phyloP scores from a whole-genome alignment of 2,888 invertebrate species.

The Mythimna ferrago region DNA sequence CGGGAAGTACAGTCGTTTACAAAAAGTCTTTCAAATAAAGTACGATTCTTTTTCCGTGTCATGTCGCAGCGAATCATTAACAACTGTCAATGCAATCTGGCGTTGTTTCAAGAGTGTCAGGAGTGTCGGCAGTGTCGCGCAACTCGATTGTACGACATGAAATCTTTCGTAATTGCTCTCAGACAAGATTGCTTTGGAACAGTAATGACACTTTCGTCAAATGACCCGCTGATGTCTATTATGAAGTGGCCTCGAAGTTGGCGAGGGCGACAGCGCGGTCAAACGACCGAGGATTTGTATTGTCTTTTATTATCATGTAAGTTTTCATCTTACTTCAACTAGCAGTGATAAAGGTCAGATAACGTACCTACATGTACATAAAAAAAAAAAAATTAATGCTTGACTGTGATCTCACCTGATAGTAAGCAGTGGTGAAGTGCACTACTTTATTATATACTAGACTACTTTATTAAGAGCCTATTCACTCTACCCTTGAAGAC shows the following conservation, averaged over 20 bases:
- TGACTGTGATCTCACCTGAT: too few relatives aligned
- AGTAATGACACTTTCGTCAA: conserved; percentile 56
- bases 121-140: conserved; percentile 30
- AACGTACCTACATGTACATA: too few relatives aligned
- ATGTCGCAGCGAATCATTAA: conserved; percentile 49
- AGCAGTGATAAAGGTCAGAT: not conserved
- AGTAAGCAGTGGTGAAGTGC: too few relatives aligned
- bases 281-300: not conserved
- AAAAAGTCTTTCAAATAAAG: conserved; percentile 35
- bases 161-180: conserved; percentile 30
- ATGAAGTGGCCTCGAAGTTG: conserved; percentile 20
- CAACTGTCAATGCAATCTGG: conserved; percentile 61
- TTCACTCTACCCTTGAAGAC: too few relatives aligned
- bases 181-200: conserved; percentile 43
- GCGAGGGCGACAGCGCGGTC: conserved; percentile 16
- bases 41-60: conserved; percentile 26
- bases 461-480: too few relatives aligned
- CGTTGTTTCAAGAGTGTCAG: conserved; percentile 51
- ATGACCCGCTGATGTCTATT: conserved; percentile 48
- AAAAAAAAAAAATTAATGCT: too few relatives aligned
- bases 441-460: too few relatives aligned
- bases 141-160: conserved; percentile 43
- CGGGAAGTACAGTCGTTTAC: conserved; percentile 35
- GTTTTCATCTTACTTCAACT: not conserved
- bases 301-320: not conserved